These are phyloP conservation scores for Takifugu flavidus DNA, from an alignment of 2,113 vertebrate species.

Conservation along the genomic window DNA sequence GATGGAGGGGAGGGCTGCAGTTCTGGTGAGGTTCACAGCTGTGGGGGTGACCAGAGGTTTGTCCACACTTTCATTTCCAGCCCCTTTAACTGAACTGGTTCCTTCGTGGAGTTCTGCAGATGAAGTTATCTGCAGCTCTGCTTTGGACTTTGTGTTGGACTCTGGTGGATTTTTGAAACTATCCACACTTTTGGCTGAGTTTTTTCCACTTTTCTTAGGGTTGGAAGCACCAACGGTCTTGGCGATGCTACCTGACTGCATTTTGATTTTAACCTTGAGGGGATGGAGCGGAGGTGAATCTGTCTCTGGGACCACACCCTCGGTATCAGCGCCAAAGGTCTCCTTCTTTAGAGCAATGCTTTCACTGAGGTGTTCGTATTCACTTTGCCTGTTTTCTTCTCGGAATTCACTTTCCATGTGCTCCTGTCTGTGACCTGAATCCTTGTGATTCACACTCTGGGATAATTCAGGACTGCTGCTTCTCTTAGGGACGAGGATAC, in stretches of 20 bases:
- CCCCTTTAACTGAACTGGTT: slow-evolving; percentile 80
- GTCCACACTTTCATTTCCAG: slow-evolving; percentile 53
- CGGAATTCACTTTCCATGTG: slow-evolving; percentile 31
- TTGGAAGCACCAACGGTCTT: slow-evolving; percentile 82
- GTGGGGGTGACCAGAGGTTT: slow-evolving; percentile 58
- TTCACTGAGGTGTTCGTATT: slow-evolving; percentile 6
- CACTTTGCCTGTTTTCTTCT: slow-evolving; percentile 13
- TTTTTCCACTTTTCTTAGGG: slow-evolving; percentile 64
- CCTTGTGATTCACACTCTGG: background rate
- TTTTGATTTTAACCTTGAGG: slow-evolving; percentile 93
- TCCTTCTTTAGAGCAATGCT: slow-evolving; percentile 52
- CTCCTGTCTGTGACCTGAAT: slow-evolving; percentile 31
- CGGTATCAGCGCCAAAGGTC: slow-evolving; percentile 28
- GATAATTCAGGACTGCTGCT: slow-evolving; percentile 53
- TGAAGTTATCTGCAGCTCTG: slow-evolving; percentile 69
- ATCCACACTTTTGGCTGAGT: slow-evolving; percentile 31
- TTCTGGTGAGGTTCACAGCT: slow-evolving; percentile 61
- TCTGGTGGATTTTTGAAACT: slow-evolving; percentile 52
- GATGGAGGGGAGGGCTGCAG: slow-evolving; percentile 62
- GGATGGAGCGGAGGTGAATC: slow-evolving; percentile 70
- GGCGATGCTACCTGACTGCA: slow-evolving; percentile 81
- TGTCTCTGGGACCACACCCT: slow-evolving; percentile 4
- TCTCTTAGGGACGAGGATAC: slow-evolving; percentile 46
- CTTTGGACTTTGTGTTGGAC: slow-evolving; percentile 51
- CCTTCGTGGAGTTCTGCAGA: slow-evolving; percentile 81